These are phyloP conservation scores for Glaucomys volans DNA, from an alignment of 2,113 vertebrate genomes.

Conservation along the genomic window DNA sequence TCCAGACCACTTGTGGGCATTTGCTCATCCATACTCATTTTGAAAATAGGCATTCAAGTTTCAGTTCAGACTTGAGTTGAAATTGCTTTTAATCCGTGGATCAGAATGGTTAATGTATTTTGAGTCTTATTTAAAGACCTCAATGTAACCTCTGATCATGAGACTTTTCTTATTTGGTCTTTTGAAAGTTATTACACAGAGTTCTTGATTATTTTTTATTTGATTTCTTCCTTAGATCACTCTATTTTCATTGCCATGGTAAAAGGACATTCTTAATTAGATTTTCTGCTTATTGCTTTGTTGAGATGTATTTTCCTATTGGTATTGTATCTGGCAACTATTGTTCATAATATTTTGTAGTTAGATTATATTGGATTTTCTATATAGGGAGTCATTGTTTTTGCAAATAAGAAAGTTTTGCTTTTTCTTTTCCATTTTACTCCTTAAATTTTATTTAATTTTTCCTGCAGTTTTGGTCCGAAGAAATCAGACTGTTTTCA, in stretches of 20 bases:
- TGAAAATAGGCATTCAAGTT: neutral
- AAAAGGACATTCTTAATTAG: conserved; percentile 57
- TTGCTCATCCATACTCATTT: neutral
- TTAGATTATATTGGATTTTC: conserved; percentile 14
- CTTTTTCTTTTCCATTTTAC: conserved; percentile 12
- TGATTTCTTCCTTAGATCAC: conserved; percentile 38
- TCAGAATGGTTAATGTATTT: neutral
- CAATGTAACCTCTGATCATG: conserved; percentile 26
- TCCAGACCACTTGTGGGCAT: neutral
- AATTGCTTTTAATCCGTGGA: neutral
- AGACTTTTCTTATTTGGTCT: neutral
- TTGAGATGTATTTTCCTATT: conserved; percentile 45
- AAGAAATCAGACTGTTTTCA: neutral
- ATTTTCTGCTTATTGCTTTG: conserved; percentile 52
- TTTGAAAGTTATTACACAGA: conserved; percentile 1
- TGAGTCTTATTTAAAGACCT: neutral
- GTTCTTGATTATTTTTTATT: neutral
- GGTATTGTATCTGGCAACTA: conserved; percentile 19
- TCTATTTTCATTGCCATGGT: conserved; percentile 38
- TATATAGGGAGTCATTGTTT: conserved; percentile 41
- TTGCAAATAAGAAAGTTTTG: neutral
- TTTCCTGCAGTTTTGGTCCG: neutral
- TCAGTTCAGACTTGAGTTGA: neutral
- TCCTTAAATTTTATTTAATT: conserved; percentile 27
- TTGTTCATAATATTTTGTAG: conserved; percentile 13